A percentile compares a stretch with the other conserved stretches of the same genome.
Conservation (phyloP, 2,797 vertebrate species). For the Bradypodion ventrale region DNA sequence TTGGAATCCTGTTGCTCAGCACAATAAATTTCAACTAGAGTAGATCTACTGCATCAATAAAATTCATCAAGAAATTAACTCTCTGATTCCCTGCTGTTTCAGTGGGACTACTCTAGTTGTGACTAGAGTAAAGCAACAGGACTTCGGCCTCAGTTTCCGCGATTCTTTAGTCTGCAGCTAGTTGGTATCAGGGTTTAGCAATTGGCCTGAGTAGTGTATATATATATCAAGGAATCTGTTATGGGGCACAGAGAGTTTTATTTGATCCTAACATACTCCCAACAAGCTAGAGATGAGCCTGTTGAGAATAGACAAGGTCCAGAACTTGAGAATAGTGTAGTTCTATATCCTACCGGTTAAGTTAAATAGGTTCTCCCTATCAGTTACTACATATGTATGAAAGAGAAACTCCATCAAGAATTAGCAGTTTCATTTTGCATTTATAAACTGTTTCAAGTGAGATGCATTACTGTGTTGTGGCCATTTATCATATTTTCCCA, state of each 20-base stretch:
- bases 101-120: too few species aligned
- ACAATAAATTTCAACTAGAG: too few species aligned
- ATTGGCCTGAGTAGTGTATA: too few species aligned
- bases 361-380: background rate
- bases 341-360: background rate
- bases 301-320: background rate
- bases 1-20: too few species aligned
- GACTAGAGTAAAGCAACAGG: background rate
- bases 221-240: background rate
- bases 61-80: too few species aligned
- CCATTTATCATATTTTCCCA: background rate
- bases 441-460: background rate
- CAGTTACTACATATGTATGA: background rate
- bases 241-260: background rate
- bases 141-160: background rate
- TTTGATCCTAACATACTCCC: background rate
- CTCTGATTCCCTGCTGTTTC: too few species aligned
- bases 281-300: background rate
- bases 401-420: background rate
- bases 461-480: background rate
- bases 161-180: background rate
- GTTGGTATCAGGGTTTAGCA: background rate
- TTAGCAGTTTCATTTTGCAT: background rate
- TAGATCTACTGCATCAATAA: too few species aligned
- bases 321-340: background rate